These are phyloP conservation scores for Marcusenius ussheri DNA, from an alignment of 2,113 vertebrate genomes.

Conservation along the genomic window DNA sequence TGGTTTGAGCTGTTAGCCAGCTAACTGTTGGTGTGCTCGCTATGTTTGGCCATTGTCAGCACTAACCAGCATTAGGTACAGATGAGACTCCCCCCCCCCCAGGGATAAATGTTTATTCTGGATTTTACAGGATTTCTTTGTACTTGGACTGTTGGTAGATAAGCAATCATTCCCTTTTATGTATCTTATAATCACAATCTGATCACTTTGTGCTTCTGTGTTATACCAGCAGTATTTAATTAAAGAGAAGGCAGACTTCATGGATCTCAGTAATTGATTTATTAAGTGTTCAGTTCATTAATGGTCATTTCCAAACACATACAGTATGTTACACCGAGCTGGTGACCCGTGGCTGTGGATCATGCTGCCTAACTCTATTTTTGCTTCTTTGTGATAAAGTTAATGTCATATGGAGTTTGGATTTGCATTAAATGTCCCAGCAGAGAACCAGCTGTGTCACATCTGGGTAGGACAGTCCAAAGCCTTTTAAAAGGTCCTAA, in stretches of 20 bases:
- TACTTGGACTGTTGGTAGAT: background rate
- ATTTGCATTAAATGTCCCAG: background rate
- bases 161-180: background rate
- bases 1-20: background rate
- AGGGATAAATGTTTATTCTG: background rate
- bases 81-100: background rate
- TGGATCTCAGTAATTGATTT: background rate
- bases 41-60: background rate
- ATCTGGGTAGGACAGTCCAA: background rate
- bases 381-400: background rate
- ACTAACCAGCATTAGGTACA: background rate
- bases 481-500: background rate
- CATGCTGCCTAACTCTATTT: background rate
- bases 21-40: background rate
- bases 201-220: background rate
- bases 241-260: background rate
- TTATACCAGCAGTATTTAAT: background rate
- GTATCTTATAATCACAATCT: background rate
- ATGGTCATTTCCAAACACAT: background rate
- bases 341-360: background rate
- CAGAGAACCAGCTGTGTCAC: background rate
- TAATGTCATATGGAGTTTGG: background rate
- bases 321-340: background rate
- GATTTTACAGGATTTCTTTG: background rate
- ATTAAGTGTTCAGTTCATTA: conserved; percentile 3